Conservation (phyloP, 2,797 vertebrate species). For the Enteromius treurensis region DNA sequence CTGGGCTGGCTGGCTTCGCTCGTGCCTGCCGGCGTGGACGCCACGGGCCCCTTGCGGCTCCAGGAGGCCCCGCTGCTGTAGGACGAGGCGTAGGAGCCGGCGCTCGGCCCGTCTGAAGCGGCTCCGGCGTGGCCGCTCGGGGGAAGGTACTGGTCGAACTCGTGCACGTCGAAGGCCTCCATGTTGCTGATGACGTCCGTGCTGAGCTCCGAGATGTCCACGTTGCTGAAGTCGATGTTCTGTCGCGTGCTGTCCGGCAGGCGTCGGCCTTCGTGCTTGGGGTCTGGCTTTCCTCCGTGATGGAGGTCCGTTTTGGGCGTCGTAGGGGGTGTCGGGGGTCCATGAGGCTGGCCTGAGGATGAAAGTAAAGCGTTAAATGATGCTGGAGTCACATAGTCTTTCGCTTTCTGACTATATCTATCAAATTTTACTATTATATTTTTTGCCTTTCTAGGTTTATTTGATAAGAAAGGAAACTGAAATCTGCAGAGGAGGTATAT, state of each 20-base stretch:
- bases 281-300: conserved; percentile 87
- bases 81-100: conserved; percentile 79
- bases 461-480: background rate
- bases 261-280: conserved; percentile 90
- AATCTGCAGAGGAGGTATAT: background rate
- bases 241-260: conserved; percentile 88
- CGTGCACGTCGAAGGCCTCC: conserved; percentile 95
- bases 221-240: conserved; percentile 99
- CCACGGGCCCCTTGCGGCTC: conserved; percentile 85
- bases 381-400: background rate
- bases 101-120: conserved; percentile 71
- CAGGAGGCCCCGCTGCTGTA: conserved; percentile 77
- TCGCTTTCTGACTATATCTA: background rate
- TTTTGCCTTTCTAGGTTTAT: background rate
- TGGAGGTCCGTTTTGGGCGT: conserved; percentile 94
- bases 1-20: conserved; percentile 81
- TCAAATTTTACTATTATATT: background rate
- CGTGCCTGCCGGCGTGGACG: conserved; percentile 68
- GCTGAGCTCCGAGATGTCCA: conserved; percentile 98
- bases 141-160: conserved; percentile 98
- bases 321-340: conserved; percentile 93
- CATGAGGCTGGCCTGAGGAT: conserved; percentile 88
- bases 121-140: conserved; percentile 83
- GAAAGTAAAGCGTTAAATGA: conserved; percentile 1
- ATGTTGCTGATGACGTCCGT: conserved; percentile 98